These are phyloP conservation scores for Ammodramus savannarum DNA, from an alignment of 2,113 vertebrate species.

Conservation along the genomic window DNA sequence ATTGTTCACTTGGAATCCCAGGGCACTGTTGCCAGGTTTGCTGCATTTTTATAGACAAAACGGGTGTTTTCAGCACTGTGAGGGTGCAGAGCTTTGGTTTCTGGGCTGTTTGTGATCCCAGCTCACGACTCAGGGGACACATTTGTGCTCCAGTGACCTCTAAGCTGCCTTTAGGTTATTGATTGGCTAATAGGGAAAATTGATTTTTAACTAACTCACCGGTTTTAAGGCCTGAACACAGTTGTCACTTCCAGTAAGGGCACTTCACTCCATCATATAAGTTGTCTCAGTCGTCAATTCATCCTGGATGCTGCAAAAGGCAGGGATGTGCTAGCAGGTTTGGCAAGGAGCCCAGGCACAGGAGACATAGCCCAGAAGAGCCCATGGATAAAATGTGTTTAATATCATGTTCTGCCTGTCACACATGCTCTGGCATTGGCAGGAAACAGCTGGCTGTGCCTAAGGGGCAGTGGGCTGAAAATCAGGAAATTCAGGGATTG, in stretches of 20 bases:
- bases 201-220: constrained; percentile 50
- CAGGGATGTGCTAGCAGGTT: not conserved
- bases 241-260: constrained; percentile 39
- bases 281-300: not conserved
- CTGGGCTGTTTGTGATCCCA: not conserved
- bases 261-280: not conserved
- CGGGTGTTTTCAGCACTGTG: not conserved
- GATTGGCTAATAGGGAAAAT: constrained; percentile 56
- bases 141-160: constrained; percentile 25
- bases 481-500: not conserved
- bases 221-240: not conserved
- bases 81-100: not conserved
- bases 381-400: not conserved
- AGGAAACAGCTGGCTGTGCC: not conserved
- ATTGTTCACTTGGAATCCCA: not conserved
- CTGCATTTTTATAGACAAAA: not conserved
- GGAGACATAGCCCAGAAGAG: not conserved
- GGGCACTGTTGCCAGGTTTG: not conserved
- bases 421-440: not conserved
- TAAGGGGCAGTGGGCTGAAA: not conserved
- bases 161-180: constrained; percentile 36
- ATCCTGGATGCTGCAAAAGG: not conserved
- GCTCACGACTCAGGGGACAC: not conserved
- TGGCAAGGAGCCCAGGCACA: not conserved
- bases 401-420: not conserved